Evolutionary conservation across 2,888 invertebrate species (phyloP).

Genomic region (Nudaria mundana): DNA sequence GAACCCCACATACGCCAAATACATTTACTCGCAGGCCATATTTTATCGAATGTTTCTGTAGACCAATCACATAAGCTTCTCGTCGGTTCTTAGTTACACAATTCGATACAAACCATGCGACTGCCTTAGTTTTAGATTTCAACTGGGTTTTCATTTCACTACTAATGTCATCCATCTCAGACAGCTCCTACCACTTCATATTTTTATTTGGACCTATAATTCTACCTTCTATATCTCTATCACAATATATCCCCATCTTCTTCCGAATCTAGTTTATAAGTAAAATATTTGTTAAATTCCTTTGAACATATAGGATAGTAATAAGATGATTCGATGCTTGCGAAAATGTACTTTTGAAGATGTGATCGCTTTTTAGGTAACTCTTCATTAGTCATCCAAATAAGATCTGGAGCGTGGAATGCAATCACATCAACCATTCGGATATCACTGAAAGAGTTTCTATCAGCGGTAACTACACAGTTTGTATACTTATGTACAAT

Average conservation of each 20-base stretch:
- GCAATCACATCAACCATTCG: constrained; percentile 54
- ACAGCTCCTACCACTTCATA: constrained; percentile 52
- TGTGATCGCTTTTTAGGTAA: constrained; percentile 44
- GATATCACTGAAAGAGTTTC: constrained; percentile 34
- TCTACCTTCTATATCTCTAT: constrained; percentile 43
- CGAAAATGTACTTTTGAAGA: constrained; percentile 58
- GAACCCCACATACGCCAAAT: constrained; percentile 32
- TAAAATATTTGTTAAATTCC: constrained; percentile 50
- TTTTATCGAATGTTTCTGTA: constrained; percentile 20
- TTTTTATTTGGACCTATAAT: constrained; percentile 51
- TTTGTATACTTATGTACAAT: constrained; percentile 51
- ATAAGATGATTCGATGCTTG: constrained; percentile 54
- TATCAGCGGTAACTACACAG: constrained; percentile 53
- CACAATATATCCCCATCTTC: constrained; percentile 56
- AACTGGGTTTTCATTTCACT: constrained; percentile 39
- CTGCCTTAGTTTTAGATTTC: constrained; percentile 37
- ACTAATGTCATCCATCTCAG: constrained; percentile 42
- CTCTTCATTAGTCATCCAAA: constrained; percentile 6
- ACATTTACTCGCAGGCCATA: constrained; percentile 27
- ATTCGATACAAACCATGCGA: constrained; percentile 47
- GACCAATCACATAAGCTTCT: constrained; percentile 13
- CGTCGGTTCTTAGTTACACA: constrained; percentile 25
- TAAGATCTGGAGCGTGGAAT: constrained; percentile 52
- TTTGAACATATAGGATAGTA: constrained; percentile 51
- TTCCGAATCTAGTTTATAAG: constrained; percentile 57